A percentile compares a stretch with the other conserved stretches of the same genome.
phyloP scores from a whole-genome alignment of 2,888 invertebrate species.

The Galeruca laticollis region DNA sequence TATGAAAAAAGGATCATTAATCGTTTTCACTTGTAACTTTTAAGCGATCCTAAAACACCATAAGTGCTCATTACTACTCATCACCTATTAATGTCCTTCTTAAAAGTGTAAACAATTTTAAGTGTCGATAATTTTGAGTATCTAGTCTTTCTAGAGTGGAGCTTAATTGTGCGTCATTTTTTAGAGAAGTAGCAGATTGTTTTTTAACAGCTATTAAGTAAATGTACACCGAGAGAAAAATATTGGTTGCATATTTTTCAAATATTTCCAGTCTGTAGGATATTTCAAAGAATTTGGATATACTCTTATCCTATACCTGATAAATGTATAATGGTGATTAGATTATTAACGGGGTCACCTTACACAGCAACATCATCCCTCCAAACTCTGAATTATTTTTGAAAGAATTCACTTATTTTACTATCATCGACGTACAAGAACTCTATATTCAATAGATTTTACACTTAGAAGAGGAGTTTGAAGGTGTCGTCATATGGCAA shows the following conservation, averaged over 20 bases:
- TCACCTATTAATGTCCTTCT: conserved; percentile 35
- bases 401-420: too few species aligned
- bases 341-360: too few species aligned
- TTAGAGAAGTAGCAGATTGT: conserved; percentile 32
- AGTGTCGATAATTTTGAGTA: conserved; percentile 46
- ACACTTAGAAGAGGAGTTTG: too few species aligned
- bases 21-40: conserved; percentile 42
- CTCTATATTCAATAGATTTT: too few species aligned
- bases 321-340: too few species aligned
- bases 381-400: too few species aligned
- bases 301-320: too few species aligned
- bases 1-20: conserved; percentile 27
- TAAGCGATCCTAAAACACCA: conserved; percentile 41
- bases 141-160: conserved; percentile 36
- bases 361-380: too few species aligned
- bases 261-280: too few species aligned
- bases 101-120: conserved; percentile 49
- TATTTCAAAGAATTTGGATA: too few species aligned
- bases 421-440: too few species aligned
- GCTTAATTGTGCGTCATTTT: conserved; percentile 40
- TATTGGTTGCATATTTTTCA: background rate
- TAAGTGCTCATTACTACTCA: conserved; percentile 44
- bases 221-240: background rate
- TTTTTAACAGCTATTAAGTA: conserved; percentile 37
- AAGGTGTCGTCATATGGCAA: too few species aligned